Percentiles rank a stretch among this genome's conserved stretches.
These are phyloP conservation scores for Pristis pectinata DNA, from an alignment of 2,797 vertebrate genomes.

Conservation along the genomic window DNA sequence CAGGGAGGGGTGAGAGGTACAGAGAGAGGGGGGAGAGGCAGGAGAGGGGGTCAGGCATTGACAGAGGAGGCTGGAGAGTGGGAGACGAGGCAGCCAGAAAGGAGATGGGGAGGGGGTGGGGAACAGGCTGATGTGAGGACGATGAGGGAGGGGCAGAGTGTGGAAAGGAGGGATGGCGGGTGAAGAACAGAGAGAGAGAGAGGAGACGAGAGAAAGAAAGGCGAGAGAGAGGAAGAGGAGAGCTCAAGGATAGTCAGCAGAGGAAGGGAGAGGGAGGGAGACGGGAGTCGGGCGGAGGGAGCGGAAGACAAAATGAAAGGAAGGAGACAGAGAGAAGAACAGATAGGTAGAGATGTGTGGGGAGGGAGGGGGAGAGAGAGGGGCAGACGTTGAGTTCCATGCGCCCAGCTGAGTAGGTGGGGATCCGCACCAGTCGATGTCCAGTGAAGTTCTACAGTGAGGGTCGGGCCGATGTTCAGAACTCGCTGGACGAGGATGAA, in stretches of 20 bases:
- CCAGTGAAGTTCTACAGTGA: not conserved
- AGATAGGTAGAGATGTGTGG: too few relatives aligned
- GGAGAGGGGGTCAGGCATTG: too few relatives aligned
- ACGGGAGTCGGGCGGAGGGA: not conserved
- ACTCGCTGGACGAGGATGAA: not conserved
- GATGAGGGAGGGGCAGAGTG: not conserved
- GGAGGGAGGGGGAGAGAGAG: accelerated
- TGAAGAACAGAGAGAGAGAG: not conserved
- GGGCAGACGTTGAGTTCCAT: not conserved
- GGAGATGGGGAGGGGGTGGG: not conserved
- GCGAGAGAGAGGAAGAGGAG: not conserved
- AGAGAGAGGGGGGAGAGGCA: too few relatives aligned
- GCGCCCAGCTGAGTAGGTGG: not conserved
- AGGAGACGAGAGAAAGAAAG: not conserved
- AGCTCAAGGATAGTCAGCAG: too few relatives aligned
- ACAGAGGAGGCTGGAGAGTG: too few relatives aligned
- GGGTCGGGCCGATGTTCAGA: not conserved
- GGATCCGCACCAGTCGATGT: not conserved
- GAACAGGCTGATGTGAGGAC: not conserved
- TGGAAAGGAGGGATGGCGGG: not conserved
- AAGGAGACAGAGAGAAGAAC: not conserved
- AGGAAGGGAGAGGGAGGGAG: too few relatives aligned
- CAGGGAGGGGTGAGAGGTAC: too few relatives aligned
- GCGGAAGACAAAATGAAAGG: not conserved
- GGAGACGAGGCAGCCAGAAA: not conserved